Percentiles rank a stretch among this genome's conserved stretches.
Conservation (phyloP, 1,140 invertebrate species). For the Onthophagus taurus region DNA sequence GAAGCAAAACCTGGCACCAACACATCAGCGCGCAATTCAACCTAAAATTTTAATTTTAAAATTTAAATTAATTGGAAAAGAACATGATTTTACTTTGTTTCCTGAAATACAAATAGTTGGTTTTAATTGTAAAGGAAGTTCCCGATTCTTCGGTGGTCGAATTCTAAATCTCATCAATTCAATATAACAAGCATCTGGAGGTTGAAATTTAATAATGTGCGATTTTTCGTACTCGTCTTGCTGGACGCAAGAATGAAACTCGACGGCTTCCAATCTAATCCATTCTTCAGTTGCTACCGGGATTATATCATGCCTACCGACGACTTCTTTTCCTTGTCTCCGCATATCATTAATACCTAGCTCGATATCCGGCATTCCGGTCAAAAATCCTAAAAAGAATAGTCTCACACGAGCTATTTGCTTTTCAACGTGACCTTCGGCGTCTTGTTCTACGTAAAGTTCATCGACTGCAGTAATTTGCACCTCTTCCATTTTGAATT, state of each 20-base stretch:
- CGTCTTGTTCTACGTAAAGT: slow-evolving; percentile 86
- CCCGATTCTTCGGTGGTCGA: slow-evolving; percentile 89
- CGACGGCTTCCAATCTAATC: slow-evolving; percentile 90
- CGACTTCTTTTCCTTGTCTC: slow-evolving; percentile 96
- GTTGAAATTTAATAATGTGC: slow-evolving; percentile 91
- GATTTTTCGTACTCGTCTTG: slow-evolving; percentile 84
- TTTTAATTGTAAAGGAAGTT: slow-evolving; percentile 92
- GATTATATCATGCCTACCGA: slow-evolving; percentile 97
- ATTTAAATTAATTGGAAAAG: slow-evolving; percentile 5
- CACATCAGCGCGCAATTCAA: slow-evolving; percentile 89
- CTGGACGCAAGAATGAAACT: slow-evolving; percentile 92
- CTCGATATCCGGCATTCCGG: slow-evolving; percentile 91
- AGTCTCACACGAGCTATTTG: slow-evolving; percentile 92
- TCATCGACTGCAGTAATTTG: slow-evolving; percentile 96
- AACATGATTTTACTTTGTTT: slow-evolving; percentile 53
- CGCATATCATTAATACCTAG: slow-evolving; percentile 95
- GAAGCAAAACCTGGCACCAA: slow-evolving; percentile 94
- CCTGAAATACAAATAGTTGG: slow-evolving; percentile 77
- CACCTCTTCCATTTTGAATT: slow-evolving; percentile 97
- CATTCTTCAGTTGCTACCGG: slow-evolving; percentile 99
- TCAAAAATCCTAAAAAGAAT: slow-evolving; percentile 90
- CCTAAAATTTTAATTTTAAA: slow-evolving; percentile 41
- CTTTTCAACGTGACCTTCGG: slow-evolving; percentile 64
- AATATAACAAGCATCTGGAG: slow-evolving; percentile 97
- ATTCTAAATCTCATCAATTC: slow-evolving; percentile 95